A percentile compares a stretch with the other conserved stretches of the same genome.
phyloP scores from a whole-genome alignment of 2,888 invertebrate genomes.

The Pheosia gnoma region DNA sequence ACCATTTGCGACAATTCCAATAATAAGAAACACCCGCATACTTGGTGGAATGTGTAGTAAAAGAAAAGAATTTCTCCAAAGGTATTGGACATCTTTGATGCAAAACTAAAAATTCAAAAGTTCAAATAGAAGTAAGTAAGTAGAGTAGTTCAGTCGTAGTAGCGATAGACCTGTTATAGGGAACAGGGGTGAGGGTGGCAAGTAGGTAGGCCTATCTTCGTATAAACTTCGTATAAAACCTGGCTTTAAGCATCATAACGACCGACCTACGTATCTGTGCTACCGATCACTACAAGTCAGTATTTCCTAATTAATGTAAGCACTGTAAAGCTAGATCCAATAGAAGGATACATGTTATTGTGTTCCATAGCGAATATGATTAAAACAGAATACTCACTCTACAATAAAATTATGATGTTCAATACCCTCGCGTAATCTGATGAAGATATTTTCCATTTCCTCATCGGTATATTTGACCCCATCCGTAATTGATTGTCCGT shows the following conservation, averaged over 20 bases:
- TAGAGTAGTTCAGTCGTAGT: too few species aligned
- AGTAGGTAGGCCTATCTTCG: too few species aligned
- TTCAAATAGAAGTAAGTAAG: not conserved
- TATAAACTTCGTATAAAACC: too few species aligned
- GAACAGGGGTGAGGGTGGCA: too few species aligned
- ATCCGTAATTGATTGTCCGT: not conserved
- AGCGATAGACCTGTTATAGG: too few species aligned
- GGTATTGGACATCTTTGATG: not conserved
- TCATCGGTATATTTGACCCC: not conserved
- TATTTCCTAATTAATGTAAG: too few species aligned
- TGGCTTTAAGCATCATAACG: too few species aligned
- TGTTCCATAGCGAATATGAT: too few species aligned
- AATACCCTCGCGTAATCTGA: not conserved
- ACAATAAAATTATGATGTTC: not conserved
- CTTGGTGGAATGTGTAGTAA: slow-evolving; percentile 1
- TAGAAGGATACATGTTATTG: too few species aligned
- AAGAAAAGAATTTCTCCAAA: not conserved
- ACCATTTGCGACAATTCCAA: slow-evolving; percentile 1
- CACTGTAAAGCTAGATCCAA: too few species aligned
- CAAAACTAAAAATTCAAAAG: not conserved
- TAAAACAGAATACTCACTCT: not conserved
- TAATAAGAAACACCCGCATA: not conserved
- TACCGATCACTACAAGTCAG: too few species aligned
- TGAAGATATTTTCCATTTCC: slow-evolving; percentile 1
- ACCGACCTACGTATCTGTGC: too few species aligned